A percentile compares a stretch with the other conserved stretches of the same genome.
Evolutionary conservation across 2,113 vertebrate genomes (phyloP).

Genomic region (Nipponia nippon): DNA sequence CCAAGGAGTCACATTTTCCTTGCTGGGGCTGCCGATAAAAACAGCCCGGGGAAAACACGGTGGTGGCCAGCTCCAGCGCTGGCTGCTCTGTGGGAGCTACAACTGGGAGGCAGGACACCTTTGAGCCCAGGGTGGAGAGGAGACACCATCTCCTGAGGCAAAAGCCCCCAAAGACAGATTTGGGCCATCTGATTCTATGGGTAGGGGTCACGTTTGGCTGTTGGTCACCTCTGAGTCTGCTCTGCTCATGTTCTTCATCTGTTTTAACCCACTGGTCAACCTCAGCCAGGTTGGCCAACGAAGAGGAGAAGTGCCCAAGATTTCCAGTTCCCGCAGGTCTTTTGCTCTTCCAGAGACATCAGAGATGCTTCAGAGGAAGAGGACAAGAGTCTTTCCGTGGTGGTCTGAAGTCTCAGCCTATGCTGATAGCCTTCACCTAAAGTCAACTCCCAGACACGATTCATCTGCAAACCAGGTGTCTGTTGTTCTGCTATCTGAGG

Average conservation of each 20-base stretch:
- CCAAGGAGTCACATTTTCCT: conserved; percentile 1
- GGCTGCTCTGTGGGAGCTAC: neutral
- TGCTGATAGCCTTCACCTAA: neutral
- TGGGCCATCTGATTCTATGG: neutral
- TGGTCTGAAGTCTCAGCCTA: neutral
- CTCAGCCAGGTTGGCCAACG: neutral
- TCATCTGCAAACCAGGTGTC: neutral
- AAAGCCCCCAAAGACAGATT: neutral
- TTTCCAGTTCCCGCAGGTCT: neutral
- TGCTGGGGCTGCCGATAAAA: neutral
- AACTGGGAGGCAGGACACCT: neutral
- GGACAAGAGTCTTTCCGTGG: neutral
- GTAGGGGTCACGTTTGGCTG: neutral
- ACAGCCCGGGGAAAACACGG: neutral
- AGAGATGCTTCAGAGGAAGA: neutral
- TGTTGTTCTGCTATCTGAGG: neutral
- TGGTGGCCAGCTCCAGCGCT: neutral
- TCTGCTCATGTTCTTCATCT: neutral
- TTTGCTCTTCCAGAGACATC: neutral
- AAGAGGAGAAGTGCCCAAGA: neutral
- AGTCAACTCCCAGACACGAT: neutral
- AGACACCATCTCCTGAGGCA: neutral
- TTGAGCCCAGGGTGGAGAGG: neutral
- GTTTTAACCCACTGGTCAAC: neutral
- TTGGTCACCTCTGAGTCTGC: neutral